Percentiles rank a stretch among this genome's conserved stretches.
phyloP scores from a whole-genome alignment of 2,888 invertebrate genomes.

The Abrostola tripartita region DNA sequence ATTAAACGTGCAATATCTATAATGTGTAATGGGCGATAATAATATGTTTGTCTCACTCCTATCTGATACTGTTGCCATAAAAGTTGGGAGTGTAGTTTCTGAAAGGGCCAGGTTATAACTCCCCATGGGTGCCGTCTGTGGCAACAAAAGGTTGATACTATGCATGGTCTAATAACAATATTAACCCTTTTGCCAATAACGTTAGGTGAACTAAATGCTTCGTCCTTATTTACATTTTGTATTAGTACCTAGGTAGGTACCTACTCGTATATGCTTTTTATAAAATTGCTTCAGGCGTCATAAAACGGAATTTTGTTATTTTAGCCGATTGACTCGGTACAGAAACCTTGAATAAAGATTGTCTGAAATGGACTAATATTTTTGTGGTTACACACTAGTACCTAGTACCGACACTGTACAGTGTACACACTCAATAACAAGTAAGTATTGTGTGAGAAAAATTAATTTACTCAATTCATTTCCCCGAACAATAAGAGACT shows the following conservation, averaged over 20 bases:
- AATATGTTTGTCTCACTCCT: conserved; percentile 36
- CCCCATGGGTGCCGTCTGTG: conserved; percentile 30
- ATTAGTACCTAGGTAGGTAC: not conserved
- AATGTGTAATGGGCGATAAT: conserved; percentile 33
- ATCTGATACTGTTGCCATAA: conserved; percentile 36
- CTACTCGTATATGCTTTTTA: not conserved
- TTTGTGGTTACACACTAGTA: no score
- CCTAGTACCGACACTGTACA: no score
- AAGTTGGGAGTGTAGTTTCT: conserved; percentile 37
- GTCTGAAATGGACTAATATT: no score
- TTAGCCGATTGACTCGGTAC: no score
- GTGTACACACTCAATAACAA: no score
- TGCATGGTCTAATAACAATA: conserved; percentile 32
- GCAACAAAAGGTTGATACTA: conserved; percentile 28
- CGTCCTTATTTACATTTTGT: not conserved
- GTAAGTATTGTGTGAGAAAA: no score
- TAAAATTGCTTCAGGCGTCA: not conserved
- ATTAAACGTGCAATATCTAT: conserved; percentile 39
- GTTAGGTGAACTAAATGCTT: not conserved
- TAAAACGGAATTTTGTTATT: no score
- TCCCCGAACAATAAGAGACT: not conserved
- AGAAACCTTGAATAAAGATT: no score
- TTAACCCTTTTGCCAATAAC: conserved; percentile 19
- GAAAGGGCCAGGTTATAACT: conserved; percentile 22
- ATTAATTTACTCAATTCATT: no score